A percentile compares a stretch with the other conserved stretches of the same genome.
These are phyloP conservation scores for Galendromus occidentalis DNA, from an alignment of 1,140 invertebrate species.

Conservation along the genomic window DNA sequence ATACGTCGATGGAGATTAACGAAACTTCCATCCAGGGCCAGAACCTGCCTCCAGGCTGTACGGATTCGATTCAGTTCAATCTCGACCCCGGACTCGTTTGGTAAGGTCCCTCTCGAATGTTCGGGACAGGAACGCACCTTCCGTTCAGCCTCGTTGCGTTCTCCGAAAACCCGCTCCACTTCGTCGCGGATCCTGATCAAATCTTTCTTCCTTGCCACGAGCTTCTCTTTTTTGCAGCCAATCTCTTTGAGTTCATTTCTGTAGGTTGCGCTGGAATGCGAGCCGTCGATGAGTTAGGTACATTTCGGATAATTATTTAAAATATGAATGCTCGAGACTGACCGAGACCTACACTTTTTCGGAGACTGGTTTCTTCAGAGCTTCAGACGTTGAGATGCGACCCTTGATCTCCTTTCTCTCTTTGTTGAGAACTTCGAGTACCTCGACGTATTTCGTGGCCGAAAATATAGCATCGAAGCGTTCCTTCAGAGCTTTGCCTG, in stretches of 20 bases:
- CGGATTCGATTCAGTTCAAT: too few species aligned
- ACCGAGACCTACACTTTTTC: neutral
- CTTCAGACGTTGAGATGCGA: neutral
- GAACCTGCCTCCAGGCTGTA: too few species aligned
- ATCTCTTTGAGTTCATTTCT: neutral
- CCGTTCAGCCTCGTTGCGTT: neutral
- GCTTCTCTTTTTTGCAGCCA: neutral
- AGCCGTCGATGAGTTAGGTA: too few species aligned
- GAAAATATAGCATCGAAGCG: slow-evolving; percentile 2
- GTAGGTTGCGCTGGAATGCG: neutral
- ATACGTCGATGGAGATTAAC: too few species aligned
- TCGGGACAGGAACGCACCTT: too few species aligned
- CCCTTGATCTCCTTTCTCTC: neutral
- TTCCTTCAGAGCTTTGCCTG: slow-evolving; percentile 5
- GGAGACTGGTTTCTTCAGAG: neutral
- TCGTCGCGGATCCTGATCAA: neutral
- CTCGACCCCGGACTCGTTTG: too few species aligned
- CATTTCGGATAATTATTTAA: neutral
- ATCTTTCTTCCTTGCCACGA: neutral
- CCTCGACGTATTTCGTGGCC: neutral
- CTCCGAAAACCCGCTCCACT: neutral
- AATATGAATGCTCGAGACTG: neutral
- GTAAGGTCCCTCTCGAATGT: too few species aligned
- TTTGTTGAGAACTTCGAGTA: neutral
- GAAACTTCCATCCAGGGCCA: too few species aligned